Percentiles rank a stretch among this genome's conserved stretches.
These are phyloP conservation scores for Arion vulgaris DNA, from an alignment of 1,140 invertebrate genomes.

Conservation along the genomic window DNA sequence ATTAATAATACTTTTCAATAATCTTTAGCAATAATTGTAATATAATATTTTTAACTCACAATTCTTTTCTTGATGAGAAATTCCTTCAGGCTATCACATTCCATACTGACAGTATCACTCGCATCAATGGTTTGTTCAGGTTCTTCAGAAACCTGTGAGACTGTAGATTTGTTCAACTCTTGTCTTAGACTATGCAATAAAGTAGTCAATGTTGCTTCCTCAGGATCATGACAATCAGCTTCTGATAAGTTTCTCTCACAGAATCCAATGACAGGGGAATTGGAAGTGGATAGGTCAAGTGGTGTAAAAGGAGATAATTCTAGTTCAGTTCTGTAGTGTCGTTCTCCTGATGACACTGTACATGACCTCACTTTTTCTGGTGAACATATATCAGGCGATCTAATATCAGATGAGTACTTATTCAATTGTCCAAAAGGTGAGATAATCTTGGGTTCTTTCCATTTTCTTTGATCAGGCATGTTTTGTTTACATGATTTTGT, in stretches of 20 bases:
- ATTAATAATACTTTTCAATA: no score
- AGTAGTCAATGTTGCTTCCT: background rate
- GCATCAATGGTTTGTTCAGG: background rate
- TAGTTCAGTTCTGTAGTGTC: background rate
- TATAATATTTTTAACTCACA: background rate
- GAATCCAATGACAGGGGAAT: background rate
- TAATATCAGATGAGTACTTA: background rate
- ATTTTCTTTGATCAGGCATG: background rate
- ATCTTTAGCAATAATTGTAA: no score
- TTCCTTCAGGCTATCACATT: background rate
- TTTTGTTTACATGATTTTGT: background rate
- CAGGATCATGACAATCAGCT: background rate
- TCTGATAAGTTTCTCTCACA: background rate
- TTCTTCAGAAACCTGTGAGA: background rate
- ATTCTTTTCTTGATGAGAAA: background rate
- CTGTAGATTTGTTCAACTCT: background rate
- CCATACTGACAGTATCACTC: background rate
- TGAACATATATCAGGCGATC: background rate
- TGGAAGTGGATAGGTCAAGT: background rate
- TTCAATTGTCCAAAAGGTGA: background rate
- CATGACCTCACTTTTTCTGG: background rate
- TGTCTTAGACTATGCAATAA: background rate
- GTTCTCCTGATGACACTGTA: background rate
- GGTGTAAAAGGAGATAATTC: background rate
- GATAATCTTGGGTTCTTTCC: background rate